Evolutionary conservation across 2,888 invertebrate species (phyloP), one percentile per base, ranked within the genome.

Genomic region (Ectobius pallidus): DNA sequence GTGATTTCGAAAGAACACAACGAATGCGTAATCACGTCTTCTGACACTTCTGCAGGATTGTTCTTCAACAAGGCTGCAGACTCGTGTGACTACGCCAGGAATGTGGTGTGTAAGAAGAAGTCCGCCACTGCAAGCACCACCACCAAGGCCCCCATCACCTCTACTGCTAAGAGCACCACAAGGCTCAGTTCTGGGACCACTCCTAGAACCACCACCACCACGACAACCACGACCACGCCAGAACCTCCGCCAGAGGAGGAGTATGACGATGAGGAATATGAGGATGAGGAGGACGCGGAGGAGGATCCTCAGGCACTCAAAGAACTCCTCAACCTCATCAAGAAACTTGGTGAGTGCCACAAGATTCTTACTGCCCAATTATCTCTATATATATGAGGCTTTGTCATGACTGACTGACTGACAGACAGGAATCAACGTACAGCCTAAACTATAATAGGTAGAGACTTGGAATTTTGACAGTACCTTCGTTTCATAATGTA

Each of bases 51-150:
- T 75, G 74, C 82, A 92, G 95, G 95, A 30, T 85, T 96, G 11
- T 94, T 91, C 81, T 96, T 96, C 84, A 96, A 96, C 84, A 95
- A 95, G 79, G 91, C 91, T 0, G 94, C 95, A 0, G 95, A 96
- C 81, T 95, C 96, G 0, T 96, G 96, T 80, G 96, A 96, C 83
- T 96, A 96, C 81, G 89, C 94, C 0, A 89, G 95, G 78, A 96
- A 96, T 81, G 96, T 96, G 0, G 85, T 90, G 32, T 95, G 94
- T 82, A 93, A 92, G 78, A 90, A 87, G 78, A 84, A 88, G 30
- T 85, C 87, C 75, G 70, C 72, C 34, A 22, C 72, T 7, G 62
- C 73, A 25, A 81, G 85, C 22, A 83, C 85, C 42, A 82, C 85
- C 0, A 83, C 85, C 1, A 67, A 76, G 9, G 81, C 83, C 1